phyloP scores from a whole-genome alignment of 2,888 invertebrate species.

The Pristionchus exspectatus region DNA sequence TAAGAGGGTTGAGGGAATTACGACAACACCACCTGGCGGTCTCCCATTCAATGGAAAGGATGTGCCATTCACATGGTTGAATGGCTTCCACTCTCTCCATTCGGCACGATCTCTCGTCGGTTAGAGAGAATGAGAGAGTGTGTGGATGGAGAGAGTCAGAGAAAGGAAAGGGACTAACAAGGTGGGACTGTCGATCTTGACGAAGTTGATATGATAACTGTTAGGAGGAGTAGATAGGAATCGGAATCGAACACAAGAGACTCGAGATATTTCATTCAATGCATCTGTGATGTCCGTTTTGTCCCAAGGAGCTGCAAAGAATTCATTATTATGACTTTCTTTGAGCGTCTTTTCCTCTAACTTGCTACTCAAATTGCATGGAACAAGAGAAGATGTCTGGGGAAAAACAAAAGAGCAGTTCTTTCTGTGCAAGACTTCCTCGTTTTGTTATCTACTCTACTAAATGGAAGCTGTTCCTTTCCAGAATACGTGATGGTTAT shows the following conservation, averaged over 20 bases:
- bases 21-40: conserved; percentile 17
- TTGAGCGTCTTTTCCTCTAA: neutral
- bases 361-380: no score
- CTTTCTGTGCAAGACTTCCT: neutral
- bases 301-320: conserved; percentile 59
- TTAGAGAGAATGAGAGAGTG: neutral
- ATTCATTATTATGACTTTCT: neutral
- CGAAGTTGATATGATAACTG: conserved; percentile 65
- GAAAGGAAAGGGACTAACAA: conserved; percentile 47
- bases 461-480: neutral
- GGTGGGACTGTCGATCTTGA: conserved; percentile 62
- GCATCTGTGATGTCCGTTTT: conserved; percentile 59
- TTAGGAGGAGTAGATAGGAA: conserved; percentile 37
- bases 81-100: neutral
- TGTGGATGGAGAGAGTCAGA: neutral
- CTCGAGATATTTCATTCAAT: conserved; percentile 51
- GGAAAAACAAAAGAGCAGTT: neutral
- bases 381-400: no score
- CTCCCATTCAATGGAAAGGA: neutral
- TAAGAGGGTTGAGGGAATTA: neutral
- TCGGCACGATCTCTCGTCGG: neutral
- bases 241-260: conserved; percentile 48
- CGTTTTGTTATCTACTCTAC: neutral
- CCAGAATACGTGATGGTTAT: neutral
- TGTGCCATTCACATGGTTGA: neutral